Evolutionary conservation across 1,140 invertebrate species (phyloP), one percentile per base, ranked within the genome.

Genomic region (Micrasema minimum): DNA sequence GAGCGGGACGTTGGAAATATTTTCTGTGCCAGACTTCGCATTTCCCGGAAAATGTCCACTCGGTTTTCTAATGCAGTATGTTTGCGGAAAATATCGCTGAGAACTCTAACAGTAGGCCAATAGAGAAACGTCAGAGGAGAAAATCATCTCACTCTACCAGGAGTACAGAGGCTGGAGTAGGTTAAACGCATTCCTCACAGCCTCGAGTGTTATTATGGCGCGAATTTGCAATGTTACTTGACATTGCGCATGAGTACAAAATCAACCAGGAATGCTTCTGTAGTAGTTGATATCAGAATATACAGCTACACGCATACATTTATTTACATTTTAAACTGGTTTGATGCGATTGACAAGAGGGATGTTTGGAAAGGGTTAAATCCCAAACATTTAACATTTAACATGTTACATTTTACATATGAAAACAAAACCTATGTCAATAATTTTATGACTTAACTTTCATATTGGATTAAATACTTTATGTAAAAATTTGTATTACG

Each of bases 11-110:
- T 38, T 38, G 26, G 59, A 48, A 72, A 31, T 59, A 48, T 45
- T 26, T 23, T 11, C 31, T 23, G 43, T 65, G 48, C 23, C 22
- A 7, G 6, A 41, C 38, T 31, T 48, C 38, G 12, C 31, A 26
- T 31, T 46, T 64, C 43, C 43, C 65, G 70, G 70, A 72, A 45
- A 72, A 57, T 55, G 41, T 14, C 18, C 23, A 67, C 61, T 46
- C 50, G 45, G 48, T 72, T 75, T 75, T 75, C 74, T 75, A 75
- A 75, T 75, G 70, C 74, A 72, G 57, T 57, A 20, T 59, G 43
- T 75, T 70, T 31, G n/a, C 45, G 23, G 46, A 46, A 69, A 72
- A 71, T 66, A 22, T 12, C 38, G 20, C 64, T 55, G 43, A 11
- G 64, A 38, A 43, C 22, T 26, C 16, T 1, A 35, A 46, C 59